These are phyloP conservation scores for Chrysodeixis includens DNA, from an alignment of 2,888 invertebrate species.

Conservation along the genomic window DNA sequence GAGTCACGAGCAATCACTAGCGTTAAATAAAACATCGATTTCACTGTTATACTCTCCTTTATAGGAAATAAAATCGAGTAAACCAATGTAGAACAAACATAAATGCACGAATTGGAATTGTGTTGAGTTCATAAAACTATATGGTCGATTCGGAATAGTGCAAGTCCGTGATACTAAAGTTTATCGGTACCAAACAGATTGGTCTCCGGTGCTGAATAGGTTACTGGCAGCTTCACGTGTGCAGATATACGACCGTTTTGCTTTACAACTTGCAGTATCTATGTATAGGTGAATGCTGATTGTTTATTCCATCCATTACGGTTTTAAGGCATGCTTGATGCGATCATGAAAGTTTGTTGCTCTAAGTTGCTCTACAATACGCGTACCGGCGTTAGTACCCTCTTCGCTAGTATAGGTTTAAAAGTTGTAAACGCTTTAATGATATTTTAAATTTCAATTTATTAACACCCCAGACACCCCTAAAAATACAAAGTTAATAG, in stretches of 20 bases:
- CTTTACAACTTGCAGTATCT: background rate
- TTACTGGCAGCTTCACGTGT: background rate
- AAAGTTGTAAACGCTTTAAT: no score
- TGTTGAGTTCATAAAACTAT: constrained; percentile 1
- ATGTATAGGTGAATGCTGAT: no score
- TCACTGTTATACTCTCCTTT: background rate
- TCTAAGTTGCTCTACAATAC: no score
- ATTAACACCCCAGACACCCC: background rate
- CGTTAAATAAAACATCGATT: background rate
- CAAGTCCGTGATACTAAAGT: constrained; percentile 1
- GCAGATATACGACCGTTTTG: background rate
- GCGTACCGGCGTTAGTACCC: no score
- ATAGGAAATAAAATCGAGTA: background rate
- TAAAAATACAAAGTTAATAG: background rate
- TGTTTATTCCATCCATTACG: no score
- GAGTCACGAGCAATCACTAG: background rate
- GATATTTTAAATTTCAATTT: background rate
- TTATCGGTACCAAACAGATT: background rate
- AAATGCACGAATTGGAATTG: background rate
- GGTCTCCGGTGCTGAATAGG: background rate
- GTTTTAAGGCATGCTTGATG: no score
- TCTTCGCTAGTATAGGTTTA: no score
- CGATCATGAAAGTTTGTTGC: no score
- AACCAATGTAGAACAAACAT: background rate
- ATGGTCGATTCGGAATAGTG: background rate